Conservation (phyloP, 2,888 invertebrate species). For the Agrotis puta region DNA sequence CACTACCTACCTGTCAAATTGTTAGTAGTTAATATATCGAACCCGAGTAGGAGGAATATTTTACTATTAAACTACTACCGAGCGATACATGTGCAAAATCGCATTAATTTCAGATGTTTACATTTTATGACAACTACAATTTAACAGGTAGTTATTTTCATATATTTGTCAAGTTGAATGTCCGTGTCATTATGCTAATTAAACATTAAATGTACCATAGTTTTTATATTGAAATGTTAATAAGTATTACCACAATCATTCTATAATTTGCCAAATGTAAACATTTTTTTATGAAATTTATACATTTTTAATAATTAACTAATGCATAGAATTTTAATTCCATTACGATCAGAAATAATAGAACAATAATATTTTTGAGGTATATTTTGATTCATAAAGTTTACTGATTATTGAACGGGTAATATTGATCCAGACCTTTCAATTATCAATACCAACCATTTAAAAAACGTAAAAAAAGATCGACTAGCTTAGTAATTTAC, state of each 20-base stretch:
- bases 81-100: not conserved
- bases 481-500: constrained; percentile 39
- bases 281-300: constrained; percentile 57
- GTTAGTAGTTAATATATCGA: constrained; percentile 6
- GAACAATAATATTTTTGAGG: constrained; percentile 58
- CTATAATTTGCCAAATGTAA: constrained; percentile 57
- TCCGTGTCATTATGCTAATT: constrained; percentile 65
- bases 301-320: constrained; percentile 58
- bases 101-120: constrained; percentile 6
- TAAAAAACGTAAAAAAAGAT: constrained; percentile 37
- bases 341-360: constrained; percentile 53
- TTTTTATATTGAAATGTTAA: constrained; percentile 57
- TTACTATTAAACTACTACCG: not conserved
- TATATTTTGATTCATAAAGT: constrained; percentile 52
- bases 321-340: constrained; percentile 55
- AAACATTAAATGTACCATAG: constrained; percentile 56
- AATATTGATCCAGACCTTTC: constrained; percentile 46
- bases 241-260: constrained; percentile 43
- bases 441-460: constrained; percentile 32
- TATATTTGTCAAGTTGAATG: constrained; percentile 54
- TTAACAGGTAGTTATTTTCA: constrained; percentile 34
- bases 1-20: constrained; percentile 42
- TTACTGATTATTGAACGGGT: constrained; percentile 42
- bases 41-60: constrained; percentile 6
- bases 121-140: constrained; percentile 24